phyloP scores from a whole-genome alignment of 2,113 vertebrate genomes.

The Ramphastos sulfuratus region DNA sequence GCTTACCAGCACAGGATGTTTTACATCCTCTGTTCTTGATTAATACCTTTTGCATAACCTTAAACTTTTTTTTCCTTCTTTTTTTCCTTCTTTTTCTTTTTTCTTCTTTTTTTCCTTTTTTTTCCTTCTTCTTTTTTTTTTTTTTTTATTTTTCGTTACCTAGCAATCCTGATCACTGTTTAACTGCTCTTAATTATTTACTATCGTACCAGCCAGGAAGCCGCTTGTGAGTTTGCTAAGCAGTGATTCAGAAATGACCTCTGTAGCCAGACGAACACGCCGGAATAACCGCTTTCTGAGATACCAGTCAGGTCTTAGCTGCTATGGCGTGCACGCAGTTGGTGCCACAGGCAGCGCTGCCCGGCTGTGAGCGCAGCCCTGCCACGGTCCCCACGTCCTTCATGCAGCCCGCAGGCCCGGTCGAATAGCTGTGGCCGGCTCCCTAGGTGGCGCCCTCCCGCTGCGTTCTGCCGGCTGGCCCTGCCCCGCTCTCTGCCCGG shows the following conservation, averaged over 20 bases:
- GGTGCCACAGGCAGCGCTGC: accelerated
- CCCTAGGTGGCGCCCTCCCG: neutral
- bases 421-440: neutral
- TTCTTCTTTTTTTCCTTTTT: too few relatives aligned
- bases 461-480: accelerated
- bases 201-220: neutral
- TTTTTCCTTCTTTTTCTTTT: too few relatives aligned
- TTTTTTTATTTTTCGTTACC: neutral
- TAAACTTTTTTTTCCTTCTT: neutral
- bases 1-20: neutral
- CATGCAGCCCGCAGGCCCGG: accelerated
- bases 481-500: accelerated
- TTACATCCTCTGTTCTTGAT: neutral
- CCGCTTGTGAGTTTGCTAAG: neutral
- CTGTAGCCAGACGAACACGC: neutral
- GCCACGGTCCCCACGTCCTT: neutral
- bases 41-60: neutral
- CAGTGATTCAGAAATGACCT: neutral
- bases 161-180: neutral
- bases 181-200: neutral
- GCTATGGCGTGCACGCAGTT: accelerated
- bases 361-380: too few relatives aligned
- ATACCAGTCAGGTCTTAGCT: neutral
- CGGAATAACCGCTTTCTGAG: neutral
- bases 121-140: too few relatives aligned